Evolutionary conservation across 2,113 vertebrate species (phyloP), one percentile per base, ranked within the genome.

Genomic region (Megaptera novaeangliae): DNA sequence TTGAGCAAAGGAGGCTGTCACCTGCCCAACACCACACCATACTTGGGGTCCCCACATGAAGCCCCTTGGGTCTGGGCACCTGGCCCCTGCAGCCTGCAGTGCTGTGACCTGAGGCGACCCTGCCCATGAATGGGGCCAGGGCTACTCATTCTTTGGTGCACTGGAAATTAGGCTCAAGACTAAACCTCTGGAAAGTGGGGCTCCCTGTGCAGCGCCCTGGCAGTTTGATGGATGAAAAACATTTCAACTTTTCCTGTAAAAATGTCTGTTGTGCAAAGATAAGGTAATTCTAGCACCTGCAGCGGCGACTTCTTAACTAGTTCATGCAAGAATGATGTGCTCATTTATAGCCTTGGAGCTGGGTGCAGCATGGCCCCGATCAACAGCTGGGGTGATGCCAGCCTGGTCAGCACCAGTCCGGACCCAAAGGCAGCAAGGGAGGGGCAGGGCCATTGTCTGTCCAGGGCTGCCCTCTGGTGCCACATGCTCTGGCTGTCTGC

Each of bases 221-320:
- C 68, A 49, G 85, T 94, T 44, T 85, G 90, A 92, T 52, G 61
- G 75, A 89, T 92, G 86, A 95, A 96, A 95, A 96, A 31, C 83
- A 90, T 92, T 96, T 84, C 72, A 82, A 44, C 5, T 92, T 97
- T 96, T 90, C 59, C 92, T 95, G 49, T 96, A 49, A 91, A 97
- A 89, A 85, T 82, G 82, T 95, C 97, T 98, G 95, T 63, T 85
- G 66, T 86, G 41, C 52, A 95, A 95, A 97, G 96, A 98, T 97
- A 97, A 98, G 94, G 90, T 44, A 91, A 95, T 92, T 87, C 92
- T 96, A 93, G 92, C 92, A 69, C 25, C 83, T 6, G 3, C 44
- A 66, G 25, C 0, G 0, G 57, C 0, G 0, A 66, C 57, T 94
- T 96, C 72, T 96, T 72, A 96, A 75, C 66, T 64, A 82, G 83